Evolutionary conservation across 2,113 vertebrate species (phyloP), one percentile per base, ranked within the genome.

Genomic region (Crotalus helleri): DNA sequence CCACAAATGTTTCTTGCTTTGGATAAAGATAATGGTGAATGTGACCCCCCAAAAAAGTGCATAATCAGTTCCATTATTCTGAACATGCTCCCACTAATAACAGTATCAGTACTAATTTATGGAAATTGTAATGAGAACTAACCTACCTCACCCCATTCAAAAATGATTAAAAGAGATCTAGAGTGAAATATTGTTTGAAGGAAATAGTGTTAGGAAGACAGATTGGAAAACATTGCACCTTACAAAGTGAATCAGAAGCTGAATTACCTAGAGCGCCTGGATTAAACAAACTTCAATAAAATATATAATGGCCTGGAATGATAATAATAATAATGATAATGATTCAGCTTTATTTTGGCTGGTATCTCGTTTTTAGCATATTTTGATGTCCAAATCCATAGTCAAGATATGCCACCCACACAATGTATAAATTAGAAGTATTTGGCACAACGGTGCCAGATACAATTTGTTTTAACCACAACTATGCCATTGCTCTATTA

Each of bases 401-500:
- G 13, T 89, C 39, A 57, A 81, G 87, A 88, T 69, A 17, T 15
- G n/a, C 49, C 59, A 49, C 51, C 58, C 86, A 55, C 51, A 3
- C 23, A 44, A 74, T 5, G 54, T 4, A 21, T 19, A n/a, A 91
- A 85, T 57, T 11, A 33, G 24, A 81, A 4, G 74, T 57, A 3
- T 87, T 92, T 46, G 86, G 91, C 59, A 26, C 59, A 13, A 26
- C 92, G 51, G 17, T 21, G 54, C 44, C 58, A 88, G 29, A 87
- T 54, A 24, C 19, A 33, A 51, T 46, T 85, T 39, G 64, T 85
- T 64, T 58, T 33, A 44, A 46, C 88, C 74, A 55, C 55, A 86
- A 44, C 86, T 94, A 94, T 89, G 86, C 91, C 64, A 91, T 85
- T 92, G 93, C 44, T 23, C 74, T 93, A 91, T 33, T 90, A 93